Percentiles rank a stretch among this genome's conserved stretches.
Evolutionary conservation across 2,797 vertebrate genomes (phyloP).

Genomic region (Esox masquinongy): DNA sequence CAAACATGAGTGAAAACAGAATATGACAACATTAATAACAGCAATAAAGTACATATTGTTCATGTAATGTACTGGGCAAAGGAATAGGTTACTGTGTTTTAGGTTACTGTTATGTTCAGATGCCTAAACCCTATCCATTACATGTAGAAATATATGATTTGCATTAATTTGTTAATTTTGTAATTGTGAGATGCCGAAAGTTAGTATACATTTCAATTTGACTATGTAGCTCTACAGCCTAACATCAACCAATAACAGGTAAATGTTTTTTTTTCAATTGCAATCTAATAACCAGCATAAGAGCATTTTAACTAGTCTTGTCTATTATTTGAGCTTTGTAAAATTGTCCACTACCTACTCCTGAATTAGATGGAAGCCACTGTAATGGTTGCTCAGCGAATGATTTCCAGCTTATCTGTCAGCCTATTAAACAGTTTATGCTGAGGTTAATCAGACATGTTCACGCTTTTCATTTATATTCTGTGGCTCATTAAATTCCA

Average conservation of each 20-base stretch:
- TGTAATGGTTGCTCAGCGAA: conserved; percentile 43
- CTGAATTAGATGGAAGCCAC: conserved; percentile 27
- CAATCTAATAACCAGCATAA: conserved; percentile 65
- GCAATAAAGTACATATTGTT: not conserved
- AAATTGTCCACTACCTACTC: conserved; percentile 36
- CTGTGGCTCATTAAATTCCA: conserved; percentile 64
- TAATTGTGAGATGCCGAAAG: conserved; percentile 38
- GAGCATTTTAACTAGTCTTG: conserved; percentile 54
- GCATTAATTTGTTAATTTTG: conserved; percentile 68
- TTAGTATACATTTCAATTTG: not conserved
- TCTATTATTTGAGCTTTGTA: conserved; percentile 61
- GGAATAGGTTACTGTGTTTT: not conserved
- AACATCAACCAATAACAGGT: conserved; percentile 70
- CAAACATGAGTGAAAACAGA: not conserved
- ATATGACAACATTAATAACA: not conserved
- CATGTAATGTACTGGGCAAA: not conserved
- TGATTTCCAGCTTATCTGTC: conserved; percentile 50
- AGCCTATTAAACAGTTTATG: conserved; percentile 44
- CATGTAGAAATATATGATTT: conserved; percentile 46
- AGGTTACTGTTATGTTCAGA: not conserved
- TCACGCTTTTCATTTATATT: conserved; percentile 60
- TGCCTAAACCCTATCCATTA: not conserved
- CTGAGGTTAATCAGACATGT: conserved; percentile 46
- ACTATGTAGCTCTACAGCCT: conserved; percentile 23
- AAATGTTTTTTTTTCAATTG: conserved; percentile 68